phyloP scores from a whole-genome alignment of 2,888 invertebrate species.

The Athalia rosae region DNA sequence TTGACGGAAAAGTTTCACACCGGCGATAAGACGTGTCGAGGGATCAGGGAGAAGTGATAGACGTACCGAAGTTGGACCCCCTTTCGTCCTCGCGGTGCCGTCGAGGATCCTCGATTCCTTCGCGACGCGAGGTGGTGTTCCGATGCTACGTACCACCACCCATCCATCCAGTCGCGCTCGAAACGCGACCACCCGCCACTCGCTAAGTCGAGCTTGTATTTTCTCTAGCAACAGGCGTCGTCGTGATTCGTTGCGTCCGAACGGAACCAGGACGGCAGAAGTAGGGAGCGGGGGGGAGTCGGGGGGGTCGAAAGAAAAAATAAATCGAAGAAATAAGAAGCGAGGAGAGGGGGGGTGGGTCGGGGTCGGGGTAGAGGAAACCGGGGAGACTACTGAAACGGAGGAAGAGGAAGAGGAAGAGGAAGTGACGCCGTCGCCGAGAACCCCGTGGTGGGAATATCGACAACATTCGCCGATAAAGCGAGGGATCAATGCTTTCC shows the following conservation, averaged over 20 bases:
- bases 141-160: not conserved
- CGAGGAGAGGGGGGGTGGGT: not conserved
- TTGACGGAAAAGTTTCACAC: conserved; percentile 3
- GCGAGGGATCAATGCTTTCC: conserved; percentile 35
- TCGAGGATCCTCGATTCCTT: not conserved
- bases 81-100: not conserved
- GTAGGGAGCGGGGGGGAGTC: not conserved
- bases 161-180: conserved; percentile 18
- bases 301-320: not conserved
- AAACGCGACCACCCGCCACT: not conserved
- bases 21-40: conserved; percentile 5
- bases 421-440: conserved; percentile 41
- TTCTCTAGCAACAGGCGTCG: conserved; percentile 41
- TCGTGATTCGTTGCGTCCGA: conserved; percentile 19
- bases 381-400: conserved; percentile 31
- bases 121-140: not conserved
- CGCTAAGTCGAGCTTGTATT: not conserved
- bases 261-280: not conserved
- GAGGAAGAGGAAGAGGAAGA: conserved; percentile 33
- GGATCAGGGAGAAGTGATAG: not conserved
- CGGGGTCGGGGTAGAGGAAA: conserved; percentile 3
- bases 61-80: not conserved
- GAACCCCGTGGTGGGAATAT: conserved; percentile 37
- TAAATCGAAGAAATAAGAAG: conserved; percentile 16
- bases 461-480: conserved; percentile 42